Conservation (phyloP, 2,888 invertebrate genomes). For the Mimas tiliae region DNA sequence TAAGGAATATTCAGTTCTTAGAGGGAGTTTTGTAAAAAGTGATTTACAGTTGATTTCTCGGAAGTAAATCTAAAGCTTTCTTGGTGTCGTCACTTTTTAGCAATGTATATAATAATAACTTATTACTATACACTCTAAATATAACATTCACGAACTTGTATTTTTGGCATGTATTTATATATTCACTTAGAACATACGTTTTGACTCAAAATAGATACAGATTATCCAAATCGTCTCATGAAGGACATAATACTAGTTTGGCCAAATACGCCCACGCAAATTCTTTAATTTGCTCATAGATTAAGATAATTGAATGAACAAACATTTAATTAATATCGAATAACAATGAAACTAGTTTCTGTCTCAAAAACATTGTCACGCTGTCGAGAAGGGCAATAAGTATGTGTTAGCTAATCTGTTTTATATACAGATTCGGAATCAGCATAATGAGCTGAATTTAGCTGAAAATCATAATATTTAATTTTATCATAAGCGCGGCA, state of each 20-base stretch:
- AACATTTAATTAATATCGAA: background rate
- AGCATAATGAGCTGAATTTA: no score
- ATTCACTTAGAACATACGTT: slow-evolving; percentile 1
- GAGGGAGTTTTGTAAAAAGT: background rate
- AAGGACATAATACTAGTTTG: background rate
- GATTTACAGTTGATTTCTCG: background rate
- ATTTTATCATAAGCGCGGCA: no score
- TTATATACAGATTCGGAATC: no score
- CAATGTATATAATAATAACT: background rate
- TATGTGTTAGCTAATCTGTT: no score
- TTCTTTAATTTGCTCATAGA: slow-evolving; percentile 1
- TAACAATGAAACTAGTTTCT: background rate
- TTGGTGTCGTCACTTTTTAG: no score
- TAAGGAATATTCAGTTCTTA: background rate
- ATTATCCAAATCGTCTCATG: background rate
- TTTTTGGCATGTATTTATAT: slow-evolving; percentile 1
- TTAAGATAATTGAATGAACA: slow-evolving; percentile 1
- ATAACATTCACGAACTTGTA: background rate
- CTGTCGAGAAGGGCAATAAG: background rate
- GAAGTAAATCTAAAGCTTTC: background rate
- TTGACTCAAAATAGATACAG: slow-evolving; percentile 4
- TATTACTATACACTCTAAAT: background rate
- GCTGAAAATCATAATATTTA: no score
- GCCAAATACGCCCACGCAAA: slow-evolving; percentile 18
- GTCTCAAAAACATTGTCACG: background rate